Percentiles rank a stretch among this genome's conserved stretches.
Conservation (phyloP, 2,797 vertebrate genomes). For the Myioborus miniatus region DNA sequence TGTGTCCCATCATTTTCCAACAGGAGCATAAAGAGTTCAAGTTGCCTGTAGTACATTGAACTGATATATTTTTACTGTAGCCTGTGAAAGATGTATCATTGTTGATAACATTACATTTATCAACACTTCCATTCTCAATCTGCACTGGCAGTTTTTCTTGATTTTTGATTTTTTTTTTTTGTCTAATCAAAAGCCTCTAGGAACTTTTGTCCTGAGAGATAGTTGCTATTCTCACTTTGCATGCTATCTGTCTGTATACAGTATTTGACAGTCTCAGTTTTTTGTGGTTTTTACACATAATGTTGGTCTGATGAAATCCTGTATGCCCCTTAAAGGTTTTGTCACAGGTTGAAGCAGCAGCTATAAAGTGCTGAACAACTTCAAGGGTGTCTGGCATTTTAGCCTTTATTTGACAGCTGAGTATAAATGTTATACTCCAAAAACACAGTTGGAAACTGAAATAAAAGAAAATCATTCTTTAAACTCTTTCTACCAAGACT, state of each 20-base stretch:
- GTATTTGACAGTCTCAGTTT: background rate
- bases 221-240: conserved; percentile 4
- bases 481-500: background rate
- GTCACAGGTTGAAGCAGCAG: background rate
- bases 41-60: background rate
- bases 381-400: background rate
- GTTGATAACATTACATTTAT: background rate
- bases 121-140: background rate
- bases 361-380: background rate
- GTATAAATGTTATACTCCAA: background rate
- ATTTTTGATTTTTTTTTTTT: background rate
- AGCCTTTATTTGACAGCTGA: background rate
- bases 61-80: background rate
- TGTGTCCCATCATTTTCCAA: background rate
- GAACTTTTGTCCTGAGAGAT: background rate
- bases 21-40: background rate
- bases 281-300: background rate
- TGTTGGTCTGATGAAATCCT: background rate
- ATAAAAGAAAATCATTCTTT: background rate
- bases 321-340: background rate
- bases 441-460: background rate
- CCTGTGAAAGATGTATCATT: background rate
- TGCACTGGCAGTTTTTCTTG: background rate
- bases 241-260: background rate
- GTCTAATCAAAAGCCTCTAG: background rate